phyloP scores from a whole-genome alignment of 2,888 invertebrate genomes.

The Anagyrus pseudococci region DNA sequence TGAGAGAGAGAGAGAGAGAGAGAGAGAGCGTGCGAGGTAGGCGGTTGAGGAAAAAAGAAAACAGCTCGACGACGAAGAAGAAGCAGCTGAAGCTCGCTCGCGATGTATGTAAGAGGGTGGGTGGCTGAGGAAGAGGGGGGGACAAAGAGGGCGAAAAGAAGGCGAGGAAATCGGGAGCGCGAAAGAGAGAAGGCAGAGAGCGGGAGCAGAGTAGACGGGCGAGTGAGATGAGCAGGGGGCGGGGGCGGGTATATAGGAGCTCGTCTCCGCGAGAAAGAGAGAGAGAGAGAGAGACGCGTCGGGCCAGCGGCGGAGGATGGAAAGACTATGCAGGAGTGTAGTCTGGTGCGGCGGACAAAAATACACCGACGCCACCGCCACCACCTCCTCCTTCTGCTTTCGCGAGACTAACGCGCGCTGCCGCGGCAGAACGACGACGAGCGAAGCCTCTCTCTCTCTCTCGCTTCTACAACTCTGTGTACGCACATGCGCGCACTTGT shows the following conservation, averaged over 20 bases:
- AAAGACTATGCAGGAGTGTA: conserved; percentile 36
- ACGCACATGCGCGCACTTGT: conserved; percentile 1
- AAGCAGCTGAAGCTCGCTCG: conserved; percentile 14
- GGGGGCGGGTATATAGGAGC: no score
- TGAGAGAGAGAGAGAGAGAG: no score
- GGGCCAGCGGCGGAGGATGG: conserved; percentile 23
- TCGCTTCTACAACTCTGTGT: no score
- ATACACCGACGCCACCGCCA: conserved; percentile 28
- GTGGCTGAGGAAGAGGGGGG: background rate
- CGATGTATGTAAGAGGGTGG: no score
- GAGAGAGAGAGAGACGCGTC: background rate
- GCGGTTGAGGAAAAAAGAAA: conserved; percentile 7
- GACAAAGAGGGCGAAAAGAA: background rate
- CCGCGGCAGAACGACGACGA: no score
- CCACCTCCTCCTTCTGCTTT: conserved; percentile 12
- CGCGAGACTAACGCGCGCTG: no score
- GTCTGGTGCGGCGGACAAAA: conserved; percentile 31
- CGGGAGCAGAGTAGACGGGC: background rate
- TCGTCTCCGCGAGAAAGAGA: conserved; percentile 11
- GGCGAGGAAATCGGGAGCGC: conserved; percentile 22
- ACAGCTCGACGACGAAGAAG: conserved; percentile 8
- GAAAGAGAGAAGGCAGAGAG: background rate
- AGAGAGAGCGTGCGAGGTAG: background rate
- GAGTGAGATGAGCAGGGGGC: no score
- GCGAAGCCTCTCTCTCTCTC: no score